Evolutionary conservation across 2,888 invertebrate species (phyloP).

Genomic region (Patella depressa): DNA sequence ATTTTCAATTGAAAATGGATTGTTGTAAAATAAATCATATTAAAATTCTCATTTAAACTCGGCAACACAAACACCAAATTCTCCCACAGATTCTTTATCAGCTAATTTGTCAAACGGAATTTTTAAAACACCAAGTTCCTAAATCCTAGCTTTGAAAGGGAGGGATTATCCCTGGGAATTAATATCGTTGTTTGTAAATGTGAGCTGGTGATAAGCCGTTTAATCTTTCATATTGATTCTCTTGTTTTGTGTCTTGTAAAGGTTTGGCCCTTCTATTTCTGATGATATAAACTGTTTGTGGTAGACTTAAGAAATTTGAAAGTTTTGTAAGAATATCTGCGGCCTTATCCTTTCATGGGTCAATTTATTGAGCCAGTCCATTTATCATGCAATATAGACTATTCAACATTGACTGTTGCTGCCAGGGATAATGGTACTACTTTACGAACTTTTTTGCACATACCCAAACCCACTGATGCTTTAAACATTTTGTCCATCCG

Average conservation of each 20-base stretch:
- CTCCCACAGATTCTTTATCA: background rate
- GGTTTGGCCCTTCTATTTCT: background rate
- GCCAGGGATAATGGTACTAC: no score
- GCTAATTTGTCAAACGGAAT: slow-evolving; percentile 2
- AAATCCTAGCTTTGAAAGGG: background rate
- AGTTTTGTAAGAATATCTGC: no score
- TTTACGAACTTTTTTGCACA: no score
- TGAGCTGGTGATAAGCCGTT: slow-evolving; percentile 4
- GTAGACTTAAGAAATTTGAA: no score
- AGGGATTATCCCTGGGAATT: background rate
- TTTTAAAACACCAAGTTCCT: slow-evolving; percentile 3
- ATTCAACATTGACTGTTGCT: no score
- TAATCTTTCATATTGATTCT: background rate
- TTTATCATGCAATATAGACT: no score
- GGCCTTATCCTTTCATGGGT: no score
- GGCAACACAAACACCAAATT: slow-evolving; percentile 5
- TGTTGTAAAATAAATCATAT: slow-evolving; percentile 6
- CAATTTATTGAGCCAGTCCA: no score
- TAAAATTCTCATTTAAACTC: background rate
- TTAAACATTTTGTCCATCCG: no score
- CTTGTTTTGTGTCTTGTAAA: slow-evolving; percentile 3
- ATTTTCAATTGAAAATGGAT: slow-evolving; percentile 2
- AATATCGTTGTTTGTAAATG: slow-evolving; percentile 3
- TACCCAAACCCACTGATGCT: no score
- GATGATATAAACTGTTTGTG: no score